These are phyloP conservation scores for Euura lappo DNA, from an alignment of 1,140 invertebrate genomes.

Conservation along the genomic window DNA sequence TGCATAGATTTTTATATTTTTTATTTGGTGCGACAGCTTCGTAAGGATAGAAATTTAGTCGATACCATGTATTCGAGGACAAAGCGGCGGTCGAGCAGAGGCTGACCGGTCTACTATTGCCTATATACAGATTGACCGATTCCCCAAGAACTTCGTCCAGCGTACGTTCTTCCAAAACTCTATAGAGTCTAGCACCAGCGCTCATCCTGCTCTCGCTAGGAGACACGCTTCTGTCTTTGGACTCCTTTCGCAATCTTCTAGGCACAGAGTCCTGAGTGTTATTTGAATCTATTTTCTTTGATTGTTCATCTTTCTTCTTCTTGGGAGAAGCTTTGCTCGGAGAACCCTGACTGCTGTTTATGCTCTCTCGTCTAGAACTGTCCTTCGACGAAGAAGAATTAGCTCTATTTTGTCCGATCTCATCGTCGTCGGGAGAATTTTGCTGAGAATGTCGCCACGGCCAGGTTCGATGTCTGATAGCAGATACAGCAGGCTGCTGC, in stretches of 20 bases:
- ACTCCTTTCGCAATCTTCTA: constrained; percentile 36
- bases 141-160: constrained; percentile 39
- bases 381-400: constrained; percentile 41
- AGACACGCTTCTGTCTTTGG: constrained; percentile 39
- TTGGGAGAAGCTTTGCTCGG: constrained; percentile 50
- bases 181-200: constrained; percentile 52
- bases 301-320: constrained; percentile 37
- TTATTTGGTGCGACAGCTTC: constrained; percentile 24
- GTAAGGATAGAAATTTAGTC: constrained; percentile 21
- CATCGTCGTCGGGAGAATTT: constrained; percentile 50
- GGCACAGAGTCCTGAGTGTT: constrained; percentile 32
- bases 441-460: constrained; percentile 49
- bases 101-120: constrained; percentile 10
- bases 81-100: background rate
- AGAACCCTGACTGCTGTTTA: constrained; percentile 46
- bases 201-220: constrained; percentile 45
- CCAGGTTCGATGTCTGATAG: constrained; percentile 47
- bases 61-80: constrained; percentile 34
- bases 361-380: constrained; percentile 49
- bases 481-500: constrained; percentile 20
- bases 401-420: constrained; percentile 30
- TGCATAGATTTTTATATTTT: no score
- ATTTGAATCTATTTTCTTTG: constrained; percentile 30
- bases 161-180: constrained; percentile 56
- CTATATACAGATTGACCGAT: background rate